Evolutionary conservation across 2,888 invertebrate genomes (phyloP).

Genomic region (Magallana nippona): DNA sequence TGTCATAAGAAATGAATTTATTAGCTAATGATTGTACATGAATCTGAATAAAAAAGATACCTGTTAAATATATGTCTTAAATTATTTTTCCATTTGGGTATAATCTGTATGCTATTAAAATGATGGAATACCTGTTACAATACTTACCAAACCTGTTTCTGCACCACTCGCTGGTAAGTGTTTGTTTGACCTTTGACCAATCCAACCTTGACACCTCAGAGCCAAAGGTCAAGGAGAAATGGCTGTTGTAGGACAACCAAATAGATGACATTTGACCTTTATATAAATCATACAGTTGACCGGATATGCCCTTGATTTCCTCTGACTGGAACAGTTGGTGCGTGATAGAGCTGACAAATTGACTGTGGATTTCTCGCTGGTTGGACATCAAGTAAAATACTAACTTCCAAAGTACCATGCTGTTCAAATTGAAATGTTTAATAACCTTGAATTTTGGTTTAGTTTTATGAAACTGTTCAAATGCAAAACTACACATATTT

Average conservation of each 20-base stretch:
- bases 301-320: constrained; percentile 47
- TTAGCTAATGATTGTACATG: too few relatives aligned
- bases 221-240: constrained; percentile 44
- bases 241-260: constrained; percentile 14
- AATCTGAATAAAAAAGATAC: too few relatives aligned
- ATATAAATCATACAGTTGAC: constrained; percentile 50
- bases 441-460: too few relatives aligned
- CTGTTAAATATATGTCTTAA: too few relatives aligned
- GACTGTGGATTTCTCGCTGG: constrained; percentile 40
- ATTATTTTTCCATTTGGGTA: too few relatives aligned
- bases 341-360: constrained; percentile 55
- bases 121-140: too few relatives aligned
- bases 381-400: constrained; percentile 41
- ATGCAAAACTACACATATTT: too few relatives aligned
- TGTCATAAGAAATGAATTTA: too few relatives aligned
- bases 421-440: neutral
- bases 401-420: constrained; percentile 41
- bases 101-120: too few relatives aligned
- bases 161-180: constrained; percentile 37
- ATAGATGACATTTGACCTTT: constrained; percentile 39
- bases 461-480: too few relatives aligned
- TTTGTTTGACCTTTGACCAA: constrained; percentile 35
- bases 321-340: constrained; percentile 49
- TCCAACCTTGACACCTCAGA: constrained; percentile 45
- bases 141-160: constrained; percentile 22